Evolutionary conservation across 2,888 invertebrate species (phyloP).

Genomic region (Antitype chi): DNA sequence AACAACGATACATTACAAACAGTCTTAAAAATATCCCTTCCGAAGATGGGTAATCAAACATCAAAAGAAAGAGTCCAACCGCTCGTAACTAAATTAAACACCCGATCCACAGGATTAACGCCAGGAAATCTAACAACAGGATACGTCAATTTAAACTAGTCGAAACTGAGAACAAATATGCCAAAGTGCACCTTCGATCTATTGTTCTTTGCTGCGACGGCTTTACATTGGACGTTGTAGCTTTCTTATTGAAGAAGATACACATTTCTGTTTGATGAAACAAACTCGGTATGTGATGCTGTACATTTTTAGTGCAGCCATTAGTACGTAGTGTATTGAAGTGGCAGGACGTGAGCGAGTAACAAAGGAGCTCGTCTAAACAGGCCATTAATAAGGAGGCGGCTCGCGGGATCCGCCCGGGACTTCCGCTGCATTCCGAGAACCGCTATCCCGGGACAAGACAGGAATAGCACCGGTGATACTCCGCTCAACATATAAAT

Average conservation of each 20-base stretch:
- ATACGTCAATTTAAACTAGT: slow-evolving; percentile 88
- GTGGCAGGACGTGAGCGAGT: slow-evolving; percentile 87
- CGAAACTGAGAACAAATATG: slow-evolving; percentile 81
- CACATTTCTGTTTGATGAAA: slow-evolving; percentile 49
- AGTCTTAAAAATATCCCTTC: slow-evolving; percentile 71
- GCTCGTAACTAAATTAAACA: slow-evolving; percentile 83
- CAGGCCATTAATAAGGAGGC: slow-evolving; percentile 90
- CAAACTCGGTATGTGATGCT: slow-evolving; percentile 61
- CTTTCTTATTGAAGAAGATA: slow-evolving; percentile 68
- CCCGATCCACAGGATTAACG: slow-evolving; percentile 83
- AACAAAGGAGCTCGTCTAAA: slow-evolving; percentile 89
- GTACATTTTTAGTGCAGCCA: slow-evolving; percentile 65
- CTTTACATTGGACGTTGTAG: slow-evolving; percentile 64
- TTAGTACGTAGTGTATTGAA: slow-evolving; percentile 74
- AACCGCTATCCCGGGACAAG: slow-evolving; percentile 86
- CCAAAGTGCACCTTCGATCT: slow-evolving; percentile 74
- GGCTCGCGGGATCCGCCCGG: slow-evolving; percentile 84
- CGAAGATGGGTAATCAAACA: slow-evolving; percentile 76
- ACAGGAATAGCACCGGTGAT: slow-evolving; percentile 86
- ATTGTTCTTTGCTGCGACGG: slow-evolving; percentile 71
- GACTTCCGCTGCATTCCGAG: slow-evolving; percentile 88
- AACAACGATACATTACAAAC: slow-evolving; percentile 42
- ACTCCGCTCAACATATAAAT: slow-evolving; percentile 77
- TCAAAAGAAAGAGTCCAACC: slow-evolving; percentile 78
- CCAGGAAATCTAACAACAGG: slow-evolving; percentile 88